These are phyloP conservation scores for Ibycter americanus DNA, from an alignment of 2,797 vertebrate genomes.

Conservation along the genomic window DNA sequence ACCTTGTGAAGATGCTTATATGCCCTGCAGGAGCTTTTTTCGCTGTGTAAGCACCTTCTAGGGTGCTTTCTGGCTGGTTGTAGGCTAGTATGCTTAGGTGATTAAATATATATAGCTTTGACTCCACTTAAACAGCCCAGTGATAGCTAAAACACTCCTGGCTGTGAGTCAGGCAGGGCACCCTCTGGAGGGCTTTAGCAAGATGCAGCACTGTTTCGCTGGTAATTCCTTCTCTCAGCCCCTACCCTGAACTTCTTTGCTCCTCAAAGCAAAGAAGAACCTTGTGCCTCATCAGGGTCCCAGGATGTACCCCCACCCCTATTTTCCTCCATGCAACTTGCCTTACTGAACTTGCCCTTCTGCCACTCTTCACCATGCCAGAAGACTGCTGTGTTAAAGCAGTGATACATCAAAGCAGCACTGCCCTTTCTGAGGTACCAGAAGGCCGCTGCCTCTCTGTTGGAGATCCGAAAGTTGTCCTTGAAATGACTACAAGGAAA, in stretches of 20 bases:
- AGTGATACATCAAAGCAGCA: not conserved
- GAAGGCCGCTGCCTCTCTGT: not conserved
- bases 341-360: not conserved
- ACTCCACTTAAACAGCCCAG: not conserved
- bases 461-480: not conserved
- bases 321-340: not conserved
- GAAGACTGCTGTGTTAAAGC: not conserved
- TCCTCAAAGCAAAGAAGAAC: not conserved
- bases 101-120: not conserved
- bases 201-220: not conserved
- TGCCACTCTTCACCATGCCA: accelerated
- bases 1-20: accelerated
- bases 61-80: not conserved
- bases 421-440: not conserved
- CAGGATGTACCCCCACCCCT: not conserved
- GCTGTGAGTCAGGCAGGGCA: not conserved
- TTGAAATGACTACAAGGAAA: not conserved
- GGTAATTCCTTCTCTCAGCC: not conserved
- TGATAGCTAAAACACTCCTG: not conserved
- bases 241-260: not conserved
- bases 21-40: not conserved
- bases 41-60: not conserved
- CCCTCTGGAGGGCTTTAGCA: not conserved
- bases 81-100: not conserved
- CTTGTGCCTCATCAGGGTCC: not conserved